Evolutionary conservation across 2,888 invertebrate genomes (phyloP).

Genomic region (Troides aeacus): DNA sequence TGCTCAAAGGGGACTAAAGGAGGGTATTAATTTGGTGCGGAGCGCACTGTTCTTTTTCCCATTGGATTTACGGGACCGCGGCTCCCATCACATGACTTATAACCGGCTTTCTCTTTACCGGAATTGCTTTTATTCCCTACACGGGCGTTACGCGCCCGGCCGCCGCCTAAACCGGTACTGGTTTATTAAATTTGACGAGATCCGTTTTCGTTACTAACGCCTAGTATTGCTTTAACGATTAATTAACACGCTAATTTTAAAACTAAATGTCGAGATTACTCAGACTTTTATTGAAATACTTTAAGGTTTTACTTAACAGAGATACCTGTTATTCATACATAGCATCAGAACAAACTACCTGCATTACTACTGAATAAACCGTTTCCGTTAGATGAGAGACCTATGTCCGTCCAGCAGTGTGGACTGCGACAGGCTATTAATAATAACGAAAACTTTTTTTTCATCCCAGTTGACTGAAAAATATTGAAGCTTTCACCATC

Average conservation of each 20-base stretch:
- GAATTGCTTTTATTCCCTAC: slow-evolving; percentile 22
- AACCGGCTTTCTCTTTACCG: slow-evolving; percentile 29
- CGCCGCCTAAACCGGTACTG: not conserved
- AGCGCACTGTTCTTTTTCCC: slow-evolving; percentile 46
- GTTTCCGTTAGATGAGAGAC: too few relatives aligned
- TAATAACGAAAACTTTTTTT: too few relatives aligned
- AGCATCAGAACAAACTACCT: too few relatives aligned
- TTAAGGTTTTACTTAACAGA: too few relatives aligned
- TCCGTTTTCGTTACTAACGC: not conserved
- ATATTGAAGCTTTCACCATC: too few relatives aligned
- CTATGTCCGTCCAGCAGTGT: too few relatives aligned
- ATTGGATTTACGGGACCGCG: slow-evolving; percentile 38
- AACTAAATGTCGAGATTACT: too few relatives aligned
- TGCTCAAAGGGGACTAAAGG: slow-evolving; percentile 49
- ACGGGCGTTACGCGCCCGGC: slow-evolving; percentile 12
- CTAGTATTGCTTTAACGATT: not conserved
- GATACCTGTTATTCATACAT: too few relatives aligned
- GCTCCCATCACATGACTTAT: slow-evolving; percentile 37
- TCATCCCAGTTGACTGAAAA: too few relatives aligned
- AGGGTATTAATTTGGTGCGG: slow-evolving; percentile 61
- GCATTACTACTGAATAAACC: too few relatives aligned
- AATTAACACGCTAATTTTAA: not conserved
- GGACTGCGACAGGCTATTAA: too few relatives aligned
- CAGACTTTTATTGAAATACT: too few relatives aligned
- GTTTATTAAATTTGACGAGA: slow-evolving; percentile 25